Base-by-base conservation (phyloP, 2,888 invertebrate genomes). In the Malacosoma neustria region DNA sequence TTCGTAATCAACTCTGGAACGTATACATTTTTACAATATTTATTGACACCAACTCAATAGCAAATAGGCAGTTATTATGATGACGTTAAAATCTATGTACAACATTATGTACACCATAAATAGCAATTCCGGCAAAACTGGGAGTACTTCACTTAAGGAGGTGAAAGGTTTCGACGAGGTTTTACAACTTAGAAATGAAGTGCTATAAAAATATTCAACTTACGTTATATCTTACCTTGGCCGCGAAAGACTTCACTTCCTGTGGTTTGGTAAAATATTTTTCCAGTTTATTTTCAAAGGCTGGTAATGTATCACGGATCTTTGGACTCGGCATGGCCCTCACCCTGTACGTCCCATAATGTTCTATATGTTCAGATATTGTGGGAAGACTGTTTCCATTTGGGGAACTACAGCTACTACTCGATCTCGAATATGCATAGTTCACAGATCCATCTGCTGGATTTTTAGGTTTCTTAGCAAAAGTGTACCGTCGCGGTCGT, bases 401-500 rank as follows among this genome's bases (percentile, higher is more conserved):
- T 0, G 85, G 84, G 2, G 85, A 84, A 44, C 84, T 84, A 46
- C 81, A 81, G 40, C 70, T 76, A 49, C 82, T 84, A 36, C 79
- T 84, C 1, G 82, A 82, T 7, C 80, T 61, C 4, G 85, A 84
- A 41, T 84, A 75, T 3, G 76, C 76, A 44, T 85, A 85, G 47
- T 85, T 80, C 1, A 76, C 58, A 0, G 85, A 82, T 1, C 84
- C 85, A 43, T 85, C 85, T 1, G 74, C 42, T 1, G 80, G 80
- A 41, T 85, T 84, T 46, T 73, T 80, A 1, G 81, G 69, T 38
- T 82, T 85, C 49, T 85, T 85, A 11, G 68, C 71, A 44, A 80
- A 85, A 3, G 72, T 63, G 40, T 81, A 73, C 31, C 77, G 58
- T 34, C 72, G 66, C 1, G 77, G 76, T 6, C 69, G 64, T 35